Conservation (phyloP, 1,140 invertebrate species). For the Probaryconus sp. region DNA sequence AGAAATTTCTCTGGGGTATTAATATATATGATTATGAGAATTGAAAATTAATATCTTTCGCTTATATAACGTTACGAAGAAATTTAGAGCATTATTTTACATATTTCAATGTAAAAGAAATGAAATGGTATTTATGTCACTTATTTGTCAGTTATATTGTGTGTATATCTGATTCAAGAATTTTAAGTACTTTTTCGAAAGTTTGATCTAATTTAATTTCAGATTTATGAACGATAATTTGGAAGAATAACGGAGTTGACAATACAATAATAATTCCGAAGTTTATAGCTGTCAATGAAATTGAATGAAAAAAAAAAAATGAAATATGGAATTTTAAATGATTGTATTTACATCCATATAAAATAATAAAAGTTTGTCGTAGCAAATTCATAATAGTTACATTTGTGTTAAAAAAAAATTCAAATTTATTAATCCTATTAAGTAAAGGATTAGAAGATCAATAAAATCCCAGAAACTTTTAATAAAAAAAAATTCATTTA, state of each 20-base stretch:
- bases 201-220: constrained; percentile 17
- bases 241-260: too few relatives aligned
- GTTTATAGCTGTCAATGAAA: not conserved
- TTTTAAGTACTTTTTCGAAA: constrained; percentile 21
- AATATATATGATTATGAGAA: constrained; percentile 12
- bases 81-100: constrained; percentile 34
- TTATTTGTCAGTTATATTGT: not conserved
- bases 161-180: too few relatives aligned
- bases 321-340: too few relatives aligned
- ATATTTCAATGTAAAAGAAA: constrained; percentile 26
- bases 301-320: not conserved
- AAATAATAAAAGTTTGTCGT: too few relatives aligned
- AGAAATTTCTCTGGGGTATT: constrained; percentile 30
- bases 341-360: too few relatives aligned
- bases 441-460: constrained; percentile 19
- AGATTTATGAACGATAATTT: too few relatives aligned
- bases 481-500: constrained; percentile 16
- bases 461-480: constrained; percentile 7
- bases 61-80: constrained; percentile 33
- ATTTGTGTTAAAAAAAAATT: not conserved
- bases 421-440: not conserved
- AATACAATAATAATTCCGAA: not conserved
- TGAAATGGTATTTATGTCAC: not conserved
- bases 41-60: not conserved
- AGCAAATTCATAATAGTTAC: not conserved